Conservation (phyloP, 92 coral and sea anemone species). For the Scolanthus callimorphus region DNA sequence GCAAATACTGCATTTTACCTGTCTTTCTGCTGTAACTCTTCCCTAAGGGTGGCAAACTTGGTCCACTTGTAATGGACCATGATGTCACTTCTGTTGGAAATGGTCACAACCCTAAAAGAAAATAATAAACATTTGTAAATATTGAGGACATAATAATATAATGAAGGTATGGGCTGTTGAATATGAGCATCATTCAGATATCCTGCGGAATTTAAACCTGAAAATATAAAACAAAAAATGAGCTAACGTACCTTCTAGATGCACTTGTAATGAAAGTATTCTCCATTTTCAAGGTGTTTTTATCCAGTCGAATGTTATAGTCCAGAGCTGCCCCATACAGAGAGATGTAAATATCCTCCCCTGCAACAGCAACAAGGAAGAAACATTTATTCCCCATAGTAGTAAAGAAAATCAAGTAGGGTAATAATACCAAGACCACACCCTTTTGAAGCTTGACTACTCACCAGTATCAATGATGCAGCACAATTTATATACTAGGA, state of each 20-base stretch:
- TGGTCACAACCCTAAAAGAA: slow-evolving; percentile 66
- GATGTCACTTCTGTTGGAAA: slow-evolving; percentile 88
- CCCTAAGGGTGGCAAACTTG: slow-evolving; percentile 86
- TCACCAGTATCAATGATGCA: too few species aligned
- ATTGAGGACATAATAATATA: not conserved
- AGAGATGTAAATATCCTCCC: slow-evolving; percentile 81
- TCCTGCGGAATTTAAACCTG: too few species aligned
- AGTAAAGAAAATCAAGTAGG: too few species aligned
- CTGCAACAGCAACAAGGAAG: too few species aligned
- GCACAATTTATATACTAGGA: too few species aligned
- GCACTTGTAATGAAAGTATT: slow-evolving; percentile 95
- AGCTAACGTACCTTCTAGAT: slow-evolving; percentile 86
- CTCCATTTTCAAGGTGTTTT: slow-evolving; percentile 90
- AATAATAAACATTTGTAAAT: too few species aligned
- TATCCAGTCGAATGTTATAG: slow-evolving; percentile 89
- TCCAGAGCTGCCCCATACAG: slow-evolving; percentile 94
- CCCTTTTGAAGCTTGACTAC: too few species aligned
- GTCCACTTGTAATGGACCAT: slow-evolving; percentile 96
- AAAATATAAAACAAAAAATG: too few species aligned
- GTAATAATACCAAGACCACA: too few species aligned
- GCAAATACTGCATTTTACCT: too few species aligned
- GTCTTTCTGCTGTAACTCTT: slow-evolving; percentile 82
- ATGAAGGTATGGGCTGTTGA: not conserved
- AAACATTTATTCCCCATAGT: too few species aligned
- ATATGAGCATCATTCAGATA: not conserved